These are phyloP conservation scores for Alentia gelatinosa DNA, from an alignment of 2,888 invertebrate species.

Conservation along the genomic window DNA sequence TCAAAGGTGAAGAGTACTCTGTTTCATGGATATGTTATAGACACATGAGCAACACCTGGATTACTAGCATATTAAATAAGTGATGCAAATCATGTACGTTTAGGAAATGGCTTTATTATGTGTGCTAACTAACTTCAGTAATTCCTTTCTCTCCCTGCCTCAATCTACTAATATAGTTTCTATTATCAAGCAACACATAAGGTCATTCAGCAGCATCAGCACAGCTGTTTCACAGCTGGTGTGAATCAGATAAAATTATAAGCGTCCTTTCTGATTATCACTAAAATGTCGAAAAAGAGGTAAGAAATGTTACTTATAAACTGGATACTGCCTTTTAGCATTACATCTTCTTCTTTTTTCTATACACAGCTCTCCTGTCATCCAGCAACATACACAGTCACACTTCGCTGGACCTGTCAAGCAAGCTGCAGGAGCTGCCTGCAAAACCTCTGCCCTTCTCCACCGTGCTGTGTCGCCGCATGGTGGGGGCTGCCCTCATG, in stretches of 20 bases:
- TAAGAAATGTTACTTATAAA: neutral
- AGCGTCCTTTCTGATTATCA: neutral
- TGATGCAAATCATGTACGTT: no score
- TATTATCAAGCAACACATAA: no score
- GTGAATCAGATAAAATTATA: no score
- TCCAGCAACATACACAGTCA: conserved; percentile 25
- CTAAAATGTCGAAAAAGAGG: neutral
- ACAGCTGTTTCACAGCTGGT: no score
- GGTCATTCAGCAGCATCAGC: neutral
- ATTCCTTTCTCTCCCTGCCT: no score
- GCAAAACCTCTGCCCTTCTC: neutral
- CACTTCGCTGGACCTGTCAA: neutral
- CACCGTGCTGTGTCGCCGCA: neutral
- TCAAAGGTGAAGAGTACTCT: no score
- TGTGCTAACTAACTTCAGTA: no score
- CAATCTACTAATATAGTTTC: no score
- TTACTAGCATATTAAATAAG: no score
- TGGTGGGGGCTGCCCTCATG: neutral
- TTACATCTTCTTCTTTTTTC: neutral
- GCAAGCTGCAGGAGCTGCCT: neutral
- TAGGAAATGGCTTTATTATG: no score
- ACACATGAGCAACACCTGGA: no score
- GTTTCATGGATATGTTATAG: no score
- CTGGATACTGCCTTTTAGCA: neutral
- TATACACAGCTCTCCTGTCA: neutral